These are phyloP conservation scores for Pollenia angustigena DNA, from an alignment of 2,888 invertebrate genomes.

Conservation along the genomic window DNA sequence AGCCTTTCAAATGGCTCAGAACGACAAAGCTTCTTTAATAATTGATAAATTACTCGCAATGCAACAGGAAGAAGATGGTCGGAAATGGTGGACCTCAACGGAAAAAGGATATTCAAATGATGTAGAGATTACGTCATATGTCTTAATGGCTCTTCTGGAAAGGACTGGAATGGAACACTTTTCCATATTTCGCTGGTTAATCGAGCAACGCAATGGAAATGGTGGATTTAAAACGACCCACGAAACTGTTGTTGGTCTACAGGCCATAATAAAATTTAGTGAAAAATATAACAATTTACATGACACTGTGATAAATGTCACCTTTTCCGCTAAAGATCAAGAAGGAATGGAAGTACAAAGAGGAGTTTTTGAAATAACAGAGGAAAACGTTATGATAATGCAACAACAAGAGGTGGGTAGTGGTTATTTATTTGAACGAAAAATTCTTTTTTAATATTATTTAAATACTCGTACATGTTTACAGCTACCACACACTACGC, in stretches of 20 bases:
- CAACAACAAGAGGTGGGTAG: conserved; percentile 20
- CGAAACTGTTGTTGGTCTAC: conserved; percentile 89
- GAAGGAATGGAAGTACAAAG: neutral
- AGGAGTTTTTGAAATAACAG: neutral
- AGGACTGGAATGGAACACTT: conserved; percentile 76
- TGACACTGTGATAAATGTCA: neutral
- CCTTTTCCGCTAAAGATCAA: conserved; percentile 22
- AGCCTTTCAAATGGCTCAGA: conserved; percentile 89
- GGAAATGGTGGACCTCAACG: conserved; percentile 90
- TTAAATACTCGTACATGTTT: neutral
- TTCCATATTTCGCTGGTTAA: conserved; percentile 89
- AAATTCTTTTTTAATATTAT: neutral
- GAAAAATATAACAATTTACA: conserved; percentile 84
- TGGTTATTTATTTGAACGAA: neutral
- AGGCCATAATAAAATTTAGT: conserved; percentile 87
- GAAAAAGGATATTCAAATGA: conserved; percentile 86
- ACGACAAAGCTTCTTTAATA: conserved; percentile 85
- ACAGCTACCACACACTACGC: conserved; percentile 32
- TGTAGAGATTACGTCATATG: conserved; percentile 94
- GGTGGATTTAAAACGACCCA: conserved; percentile 90
- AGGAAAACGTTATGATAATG: neutral
- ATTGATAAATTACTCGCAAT: conserved; percentile 84
- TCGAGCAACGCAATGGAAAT: conserved; percentile 86
- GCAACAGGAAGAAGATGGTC: conserved; percentile 84
- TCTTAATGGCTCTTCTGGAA: conserved; percentile 87